Evolutionary conservation across 2,113 vertebrate genomes (phyloP).

Genomic region (Entosphenus tridentatus): DNA sequence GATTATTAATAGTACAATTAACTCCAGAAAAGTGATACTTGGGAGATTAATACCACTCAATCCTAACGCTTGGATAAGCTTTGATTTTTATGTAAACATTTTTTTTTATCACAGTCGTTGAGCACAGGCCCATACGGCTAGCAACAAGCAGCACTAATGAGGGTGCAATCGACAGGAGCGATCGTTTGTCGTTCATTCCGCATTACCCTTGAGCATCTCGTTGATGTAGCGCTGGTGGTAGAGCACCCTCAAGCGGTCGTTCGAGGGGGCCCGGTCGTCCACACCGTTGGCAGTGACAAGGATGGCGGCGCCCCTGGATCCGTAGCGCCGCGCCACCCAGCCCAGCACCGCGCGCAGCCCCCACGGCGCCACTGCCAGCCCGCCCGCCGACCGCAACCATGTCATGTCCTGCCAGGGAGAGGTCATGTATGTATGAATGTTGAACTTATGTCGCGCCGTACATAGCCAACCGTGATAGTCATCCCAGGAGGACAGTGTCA

Average conservation of each 20-base stretch:
- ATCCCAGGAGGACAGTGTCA: no score
- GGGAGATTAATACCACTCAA: background rate
- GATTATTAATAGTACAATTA: no score
- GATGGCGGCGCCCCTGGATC: slow-evolving; percentile 25
- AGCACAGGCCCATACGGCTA: background rate
- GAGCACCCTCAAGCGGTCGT: slow-evolving; percentile 43
- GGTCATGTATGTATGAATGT: no score
- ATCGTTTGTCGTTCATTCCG: background rate
- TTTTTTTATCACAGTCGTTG: background rate
- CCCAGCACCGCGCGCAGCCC: slow-evolving; percentile 42
- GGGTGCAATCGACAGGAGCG: slow-evolving; percentile 6
- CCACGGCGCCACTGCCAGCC: slow-evolving; percentile 45
- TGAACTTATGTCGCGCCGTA: no score
- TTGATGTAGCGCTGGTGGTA: slow-evolving; percentile 49
- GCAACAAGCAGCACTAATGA: background rate
- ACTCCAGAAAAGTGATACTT: background rate
- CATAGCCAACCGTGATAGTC: no score
- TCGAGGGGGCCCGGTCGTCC: slow-evolving; percentile 38
- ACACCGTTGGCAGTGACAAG: slow-evolving; percentile 60
- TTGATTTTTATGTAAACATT: background rate
- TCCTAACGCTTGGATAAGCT: background rate
- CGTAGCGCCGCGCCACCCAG: slow-evolving; percentile 50
- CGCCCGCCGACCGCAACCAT: slow-evolving; percentile 31
- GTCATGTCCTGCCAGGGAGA: slow-evolving; percentile 38
- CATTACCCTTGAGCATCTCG: slow-evolving; percentile 66